Percentiles rank a stretch among this genome's conserved stretches.
Conservation (phyloP, 2,888 invertebrate genomes). For the Orchestes rusci region DNA sequence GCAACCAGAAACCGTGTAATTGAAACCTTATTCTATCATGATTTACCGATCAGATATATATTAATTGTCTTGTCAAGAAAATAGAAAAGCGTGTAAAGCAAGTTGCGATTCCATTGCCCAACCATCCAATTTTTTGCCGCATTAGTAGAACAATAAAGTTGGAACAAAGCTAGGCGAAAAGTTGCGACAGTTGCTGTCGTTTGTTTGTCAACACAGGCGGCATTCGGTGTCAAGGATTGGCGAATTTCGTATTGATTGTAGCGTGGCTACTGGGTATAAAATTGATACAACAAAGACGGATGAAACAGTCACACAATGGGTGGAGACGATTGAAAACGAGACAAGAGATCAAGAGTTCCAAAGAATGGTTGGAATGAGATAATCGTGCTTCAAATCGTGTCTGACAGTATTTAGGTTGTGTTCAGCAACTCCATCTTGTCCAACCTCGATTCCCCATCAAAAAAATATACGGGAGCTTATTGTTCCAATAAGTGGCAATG, state of each 20-base stretch:
- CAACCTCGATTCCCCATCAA: too few species aligned
- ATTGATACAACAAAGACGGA: too few species aligned
- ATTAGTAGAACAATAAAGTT: not conserved
- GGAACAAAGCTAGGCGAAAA: not conserved
- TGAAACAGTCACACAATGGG: too few species aligned
- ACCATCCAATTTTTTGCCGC: not conserved
- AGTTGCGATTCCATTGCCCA: not conserved
- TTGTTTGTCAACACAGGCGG: not conserved
- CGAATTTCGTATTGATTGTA: not conserved
- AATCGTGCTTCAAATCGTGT: too few species aligned
- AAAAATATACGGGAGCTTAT: slow-evolving; percentile 22
- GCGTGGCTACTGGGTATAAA: not conserved
- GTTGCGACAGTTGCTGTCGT: not conserved
- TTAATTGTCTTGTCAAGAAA: not conserved
- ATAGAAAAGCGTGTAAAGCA: not conserved
- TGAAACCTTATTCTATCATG: not conserved
- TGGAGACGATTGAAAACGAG: too few species aligned
- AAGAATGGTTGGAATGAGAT: too few species aligned
- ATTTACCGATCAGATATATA: not conserved
- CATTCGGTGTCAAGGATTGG: not conserved
- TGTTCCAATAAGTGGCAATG: slow-evolving; percentile 28
- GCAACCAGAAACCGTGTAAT: not conserved
- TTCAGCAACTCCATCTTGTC: too few species aligned
- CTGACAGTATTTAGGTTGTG: too few species aligned
- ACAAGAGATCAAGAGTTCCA: too few species aligned